A percentile compares a stretch with the other conserved stretches of the same genome.
Evolutionary conservation across 2,888 invertebrate species (phyloP).

Genomic region (Metallyticus violacea): DNA sequence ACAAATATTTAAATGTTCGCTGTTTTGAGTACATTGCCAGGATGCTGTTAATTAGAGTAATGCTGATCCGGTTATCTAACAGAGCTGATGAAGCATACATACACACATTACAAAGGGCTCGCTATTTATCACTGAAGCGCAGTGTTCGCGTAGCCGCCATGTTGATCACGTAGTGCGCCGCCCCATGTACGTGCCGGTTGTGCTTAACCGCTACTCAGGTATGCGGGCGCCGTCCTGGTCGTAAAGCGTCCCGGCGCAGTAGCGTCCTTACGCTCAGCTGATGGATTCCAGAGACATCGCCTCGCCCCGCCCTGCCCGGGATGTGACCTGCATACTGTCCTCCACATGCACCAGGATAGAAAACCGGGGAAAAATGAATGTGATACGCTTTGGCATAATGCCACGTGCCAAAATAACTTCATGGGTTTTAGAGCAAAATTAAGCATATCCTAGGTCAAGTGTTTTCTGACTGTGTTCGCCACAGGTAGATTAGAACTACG

Average conservation of each 20-base stretch:
- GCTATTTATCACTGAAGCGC: too few relatives aligned
- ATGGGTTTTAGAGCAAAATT: background rate
- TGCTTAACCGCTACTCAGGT: background rate
- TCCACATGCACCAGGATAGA: background rate
- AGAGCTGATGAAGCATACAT: too few relatives aligned
- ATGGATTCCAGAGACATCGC: background rate
- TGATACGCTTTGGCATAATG: too few relatives aligned
- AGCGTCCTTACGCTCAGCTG: conserved; percentile 6
- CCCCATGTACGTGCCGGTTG: background rate
- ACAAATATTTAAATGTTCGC: too few relatives aligned
- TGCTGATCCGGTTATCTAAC: too few relatives aligned
- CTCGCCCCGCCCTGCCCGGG: too few relatives aligned
- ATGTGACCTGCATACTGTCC: background rate
- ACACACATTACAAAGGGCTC: background rate
- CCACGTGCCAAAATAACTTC: background rate
- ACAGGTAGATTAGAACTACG: too few relatives aligned
- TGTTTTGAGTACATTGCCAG: too few relatives aligned
- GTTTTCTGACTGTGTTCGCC: too few relatives aligned
- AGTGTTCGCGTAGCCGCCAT: background rate
- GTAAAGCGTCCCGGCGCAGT: conserved; percentile 8
- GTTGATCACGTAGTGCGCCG: background rate
- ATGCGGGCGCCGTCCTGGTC: conserved; percentile 3
- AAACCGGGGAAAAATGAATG: background rate
- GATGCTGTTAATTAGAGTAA: too few relatives aligned
- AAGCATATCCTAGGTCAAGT: background rate